phyloP scores from a whole-genome alignment of 2,113 vertebrate genomes.

The Lepus americanus region DNA sequence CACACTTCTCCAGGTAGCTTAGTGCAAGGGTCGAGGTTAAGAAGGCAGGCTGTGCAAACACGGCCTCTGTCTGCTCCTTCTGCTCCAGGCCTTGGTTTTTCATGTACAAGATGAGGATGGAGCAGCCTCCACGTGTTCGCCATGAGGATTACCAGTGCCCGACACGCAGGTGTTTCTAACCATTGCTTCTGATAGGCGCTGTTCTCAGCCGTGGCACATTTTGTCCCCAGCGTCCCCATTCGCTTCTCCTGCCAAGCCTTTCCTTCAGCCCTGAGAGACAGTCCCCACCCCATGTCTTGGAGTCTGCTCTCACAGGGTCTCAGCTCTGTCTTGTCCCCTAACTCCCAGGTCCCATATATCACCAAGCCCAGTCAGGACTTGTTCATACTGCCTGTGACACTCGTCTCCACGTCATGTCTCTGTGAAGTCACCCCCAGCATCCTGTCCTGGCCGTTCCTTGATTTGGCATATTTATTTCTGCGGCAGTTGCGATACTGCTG shows the following conservation, averaged over 20 bases:
- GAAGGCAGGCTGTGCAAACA: neutral
- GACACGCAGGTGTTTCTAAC: neutral
- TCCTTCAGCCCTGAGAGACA: neutral
- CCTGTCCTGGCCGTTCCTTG: neutral
- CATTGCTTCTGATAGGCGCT: neutral
- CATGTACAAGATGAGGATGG: neutral
- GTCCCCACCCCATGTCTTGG: neutral
- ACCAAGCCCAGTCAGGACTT: neutral
- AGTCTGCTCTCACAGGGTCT: neutral
- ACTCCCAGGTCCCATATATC: neutral
- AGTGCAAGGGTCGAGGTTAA: neutral
- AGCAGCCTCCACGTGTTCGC: neutral
- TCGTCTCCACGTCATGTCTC: neutral
- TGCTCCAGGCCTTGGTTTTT: neutral
- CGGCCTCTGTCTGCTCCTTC: neutral
- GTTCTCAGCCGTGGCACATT: neutral
- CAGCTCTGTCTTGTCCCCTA: neutral
- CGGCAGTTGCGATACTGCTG: neutral
- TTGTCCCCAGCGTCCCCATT: neutral
- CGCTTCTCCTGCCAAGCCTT: neutral
- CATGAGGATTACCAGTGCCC: neutral
- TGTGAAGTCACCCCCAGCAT: neutral
- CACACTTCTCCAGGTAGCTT: neutral
- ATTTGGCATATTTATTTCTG: neutral
- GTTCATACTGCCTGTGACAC: neutral